phyloP scores from a whole-genome alignment of 2,797 vertebrate genomes.

The Stomatorhinus walkeri region DNA sequence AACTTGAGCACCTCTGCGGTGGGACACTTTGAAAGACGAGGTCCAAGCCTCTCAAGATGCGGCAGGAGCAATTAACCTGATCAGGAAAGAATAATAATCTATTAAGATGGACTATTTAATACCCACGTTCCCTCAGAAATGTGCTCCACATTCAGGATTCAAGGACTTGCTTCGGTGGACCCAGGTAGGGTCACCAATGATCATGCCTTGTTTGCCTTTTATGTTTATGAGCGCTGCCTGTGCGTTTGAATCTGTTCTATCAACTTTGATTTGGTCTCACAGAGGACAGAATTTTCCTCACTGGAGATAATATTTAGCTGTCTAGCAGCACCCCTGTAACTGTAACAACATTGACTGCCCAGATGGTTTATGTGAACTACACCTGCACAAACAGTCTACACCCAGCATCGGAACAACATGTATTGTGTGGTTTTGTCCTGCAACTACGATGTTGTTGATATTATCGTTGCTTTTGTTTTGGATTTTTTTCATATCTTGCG shows the following conservation, averaged over 20 bases:
- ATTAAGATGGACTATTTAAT: not conserved
- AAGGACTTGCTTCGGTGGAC: not conserved
- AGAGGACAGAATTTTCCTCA: not conserved
- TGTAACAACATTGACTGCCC: not conserved
- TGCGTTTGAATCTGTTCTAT: not conserved
- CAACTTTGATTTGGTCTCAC: not conserved
- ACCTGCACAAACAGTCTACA: slow-evolving; percentile 20
- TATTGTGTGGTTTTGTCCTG: not conserved
- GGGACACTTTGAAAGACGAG: not conserved
- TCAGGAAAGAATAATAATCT: not conserved
- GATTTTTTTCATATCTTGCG: slow-evolving; percentile 7
- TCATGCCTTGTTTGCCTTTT: not conserved
- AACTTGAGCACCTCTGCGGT: not conserved
- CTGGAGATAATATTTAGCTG: not conserved
- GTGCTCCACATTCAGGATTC: not conserved
- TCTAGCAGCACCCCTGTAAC: not conserved
- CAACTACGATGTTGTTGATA: not conserved
- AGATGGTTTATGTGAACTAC: not conserved
- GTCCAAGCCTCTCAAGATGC: not conserved
- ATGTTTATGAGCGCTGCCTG: not conserved
- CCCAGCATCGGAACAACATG: not conserved
- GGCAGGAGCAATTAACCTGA: not conserved
- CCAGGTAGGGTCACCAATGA: not conserved
- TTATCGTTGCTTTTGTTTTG: slow-evolving; percentile 11
- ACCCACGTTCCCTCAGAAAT: not conserved